Percentiles rank a stretch among this genome's conserved stretches.
phyloP scores from a whole-genome alignment of 2,797 vertebrate species.

The Crocodylus rhombifer region DNA sequence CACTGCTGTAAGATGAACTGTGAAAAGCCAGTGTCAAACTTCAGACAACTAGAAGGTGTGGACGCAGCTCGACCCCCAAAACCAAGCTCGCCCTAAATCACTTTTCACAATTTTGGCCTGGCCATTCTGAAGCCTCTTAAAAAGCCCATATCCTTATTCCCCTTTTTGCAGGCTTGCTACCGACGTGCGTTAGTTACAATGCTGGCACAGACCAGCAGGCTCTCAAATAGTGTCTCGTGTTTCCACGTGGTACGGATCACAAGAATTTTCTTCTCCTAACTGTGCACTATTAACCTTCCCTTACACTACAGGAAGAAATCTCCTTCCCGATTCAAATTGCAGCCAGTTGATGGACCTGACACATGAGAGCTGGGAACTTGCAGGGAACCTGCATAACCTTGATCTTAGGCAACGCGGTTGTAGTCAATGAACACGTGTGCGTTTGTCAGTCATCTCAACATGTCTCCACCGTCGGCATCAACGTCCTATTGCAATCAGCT shows the following conservation, averaged over 20 bases:
- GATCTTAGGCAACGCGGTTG: not conserved
- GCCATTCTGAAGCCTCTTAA: not conserved
- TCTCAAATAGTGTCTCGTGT: too few relatives aligned
- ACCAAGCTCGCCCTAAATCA: too few relatives aligned
- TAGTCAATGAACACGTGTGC: not conserved
- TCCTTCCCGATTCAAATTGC: accelerated
- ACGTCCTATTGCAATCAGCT: accelerated
- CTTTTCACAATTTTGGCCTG: too few relatives aligned
- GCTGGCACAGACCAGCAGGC: not conserved
- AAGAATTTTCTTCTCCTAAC: not conserved
- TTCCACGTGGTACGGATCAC: not conserved
- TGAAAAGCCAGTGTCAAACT: not conserved
- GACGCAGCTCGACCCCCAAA: not conserved
- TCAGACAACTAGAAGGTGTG: not conserved
- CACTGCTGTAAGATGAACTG: not conserved
- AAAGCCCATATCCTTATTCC: not conserved
- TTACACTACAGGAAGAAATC: too few relatives aligned
- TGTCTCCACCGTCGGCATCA: not conserved
- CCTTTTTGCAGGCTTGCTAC: too few relatives aligned
- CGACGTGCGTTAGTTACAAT: not conserved
- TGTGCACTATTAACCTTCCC: too few relatives aligned
- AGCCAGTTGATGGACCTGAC: accelerated
- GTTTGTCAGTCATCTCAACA: not conserved
- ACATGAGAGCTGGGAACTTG: not conserved
- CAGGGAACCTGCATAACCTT: not conserved